Evolutionary conservation across 2,113 vertebrate species (phyloP).

Genomic region (Parus major): DNA sequence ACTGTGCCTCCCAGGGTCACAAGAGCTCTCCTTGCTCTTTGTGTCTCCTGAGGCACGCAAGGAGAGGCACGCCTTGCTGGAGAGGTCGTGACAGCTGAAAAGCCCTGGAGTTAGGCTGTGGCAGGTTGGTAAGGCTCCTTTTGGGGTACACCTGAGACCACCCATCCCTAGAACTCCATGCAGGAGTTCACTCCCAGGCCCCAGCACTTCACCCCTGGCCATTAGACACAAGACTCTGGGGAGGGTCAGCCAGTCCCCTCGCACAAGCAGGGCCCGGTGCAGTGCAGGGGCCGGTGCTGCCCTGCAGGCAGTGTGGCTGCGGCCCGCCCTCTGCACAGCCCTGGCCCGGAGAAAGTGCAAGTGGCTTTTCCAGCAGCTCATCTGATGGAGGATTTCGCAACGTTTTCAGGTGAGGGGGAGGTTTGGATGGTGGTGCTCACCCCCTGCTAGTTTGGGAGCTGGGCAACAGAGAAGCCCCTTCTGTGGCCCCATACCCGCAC

Average conservation of each 20-base stretch:
- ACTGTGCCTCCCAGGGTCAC: not conserved
- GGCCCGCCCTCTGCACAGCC: fast-evolving
- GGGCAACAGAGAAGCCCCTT: not conserved
- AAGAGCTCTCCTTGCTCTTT: not conserved
- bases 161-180: not conserved
- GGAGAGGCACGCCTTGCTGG: not conserved
- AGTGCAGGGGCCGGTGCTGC: not conserved
- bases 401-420: fast-evolving
- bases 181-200: not conserved
- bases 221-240: not conserved
- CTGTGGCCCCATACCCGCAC: not conserved
- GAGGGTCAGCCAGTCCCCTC: fast-evolving
- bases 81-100: not conserved
- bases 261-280: not conserved
- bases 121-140: not conserved
- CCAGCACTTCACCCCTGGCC: not conserved
- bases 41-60: no score
- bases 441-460: not conserved
- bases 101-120: not conserved
- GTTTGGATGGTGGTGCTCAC: not conserved
- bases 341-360: not conserved
- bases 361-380: not conserved
- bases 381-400: not conserved
- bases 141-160: not conserved
- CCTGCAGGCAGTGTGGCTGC: fast-evolving